Base-by-base conservation (phyloP, 2,888 invertebrate species). In the Dicyrtoma fusca region DNA sequence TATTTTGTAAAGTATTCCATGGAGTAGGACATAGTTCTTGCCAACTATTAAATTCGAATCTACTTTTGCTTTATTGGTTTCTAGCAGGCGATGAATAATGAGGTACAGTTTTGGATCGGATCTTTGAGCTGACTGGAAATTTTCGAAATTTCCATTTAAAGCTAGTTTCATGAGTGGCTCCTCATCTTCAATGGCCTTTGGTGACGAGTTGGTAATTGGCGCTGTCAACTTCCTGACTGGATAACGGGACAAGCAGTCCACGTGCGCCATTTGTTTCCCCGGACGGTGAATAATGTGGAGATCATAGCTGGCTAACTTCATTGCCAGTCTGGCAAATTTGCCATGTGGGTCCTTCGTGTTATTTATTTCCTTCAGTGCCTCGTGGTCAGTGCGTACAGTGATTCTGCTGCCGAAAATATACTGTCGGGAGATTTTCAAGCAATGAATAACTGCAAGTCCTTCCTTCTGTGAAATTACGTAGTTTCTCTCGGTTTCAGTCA, bases 401-500 rank as follows among this genome's bases (percentile, higher is more conserved):
- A 65, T 34, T 10, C 25, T 14, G 6, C 53, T 21, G 3, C 49
- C 34, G 25, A 8, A 53, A n/a, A 65, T 34, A 17, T 65, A 65
- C 10, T 13, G 51, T 25, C 65, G 1, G 25, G 51, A 65, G 8
- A 17, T 23, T 17, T 49, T 14, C 1, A 65, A 1, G 14, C 23
- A 4, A 14, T 11, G n/a, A n/a, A 64, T 1, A 14, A 64, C 2
- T 4, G 76, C 78, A 4, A 78, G 59, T 13, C 73, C 73, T 75
- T 82, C 81, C 23, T 75, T 74, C 34, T 81, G 77, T 17, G 74
- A 53, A 11, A 70, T 68, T 5, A 61, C 45, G 21, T 74, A 80
- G 6, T 75, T 19, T 26, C 26, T 1, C 26, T 65, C 65, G 13
- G 1, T 2, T 8, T 51, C 14, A 1, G 19, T 51, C 1, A 65